Evolutionary conservation across 2,888 invertebrate genomes (phyloP).

Genomic region (Chalcosyrphus nemorum): DNA sequence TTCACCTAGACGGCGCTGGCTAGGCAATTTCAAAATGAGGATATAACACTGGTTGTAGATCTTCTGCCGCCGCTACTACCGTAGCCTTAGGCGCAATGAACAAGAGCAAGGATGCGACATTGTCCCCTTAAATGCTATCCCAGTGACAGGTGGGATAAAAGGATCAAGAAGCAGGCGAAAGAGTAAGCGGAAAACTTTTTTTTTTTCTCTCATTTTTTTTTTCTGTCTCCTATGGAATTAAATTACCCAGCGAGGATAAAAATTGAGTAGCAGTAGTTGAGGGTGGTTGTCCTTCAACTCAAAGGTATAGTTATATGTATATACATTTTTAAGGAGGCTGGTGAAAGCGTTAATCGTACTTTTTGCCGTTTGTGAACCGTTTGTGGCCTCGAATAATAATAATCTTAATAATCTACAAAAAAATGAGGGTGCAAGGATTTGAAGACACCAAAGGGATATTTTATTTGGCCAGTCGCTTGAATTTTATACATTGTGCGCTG

Average conservation of each 20-base stretch:
- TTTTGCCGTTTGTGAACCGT: neutral
- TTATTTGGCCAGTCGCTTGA: too few species aligned
- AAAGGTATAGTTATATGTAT: slow-evolving; percentile 21
- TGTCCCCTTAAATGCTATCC: slow-evolving; percentile 51
- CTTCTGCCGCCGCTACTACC: neutral
- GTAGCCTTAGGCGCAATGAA: slow-evolving; percentile 18
- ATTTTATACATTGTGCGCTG: neutral
- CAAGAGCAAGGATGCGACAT: slow-evolving; percentile 55
- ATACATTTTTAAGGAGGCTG: neutral
- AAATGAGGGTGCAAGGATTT: neutral
- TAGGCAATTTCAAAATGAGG: slow-evolving; percentile 45
- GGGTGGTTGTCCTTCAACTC: slow-evolving; percentile 23
- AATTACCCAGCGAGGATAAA: slow-evolving; percentile 37
- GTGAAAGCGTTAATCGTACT: slow-evolving; percentile 18
- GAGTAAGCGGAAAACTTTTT: slow-evolving; percentile 40
- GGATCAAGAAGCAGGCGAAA: slow-evolving; percentile 33
- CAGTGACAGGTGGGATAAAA: slow-evolving; percentile 43
- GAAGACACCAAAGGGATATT: neutral
- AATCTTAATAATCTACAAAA: slow-evolving; percentile 34
- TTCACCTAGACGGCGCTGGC: slow-evolving; percentile 10
- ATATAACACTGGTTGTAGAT: slow-evolving; percentile 22
- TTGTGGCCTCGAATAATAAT: slow-evolving; percentile 28
- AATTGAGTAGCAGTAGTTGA: slow-evolving; percentile 26
- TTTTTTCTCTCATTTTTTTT: neutral
- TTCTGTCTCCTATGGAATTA: slow-evolving; percentile 8